phyloP scores from a whole-genome alignment of 2,888 invertebrate species.

The Diplazon laetatorius region DNA sequence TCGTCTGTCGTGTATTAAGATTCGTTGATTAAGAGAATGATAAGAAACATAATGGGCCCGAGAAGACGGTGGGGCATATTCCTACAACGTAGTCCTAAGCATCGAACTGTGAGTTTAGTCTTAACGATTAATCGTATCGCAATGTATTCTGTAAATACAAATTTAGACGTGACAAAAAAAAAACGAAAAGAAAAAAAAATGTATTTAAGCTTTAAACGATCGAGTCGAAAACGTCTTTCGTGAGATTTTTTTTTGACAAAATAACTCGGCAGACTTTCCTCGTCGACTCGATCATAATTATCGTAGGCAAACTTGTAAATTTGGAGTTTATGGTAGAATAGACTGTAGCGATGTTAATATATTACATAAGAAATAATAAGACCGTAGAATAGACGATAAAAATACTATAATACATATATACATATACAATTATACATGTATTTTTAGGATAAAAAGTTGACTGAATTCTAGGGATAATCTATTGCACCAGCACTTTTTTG shows the following conservation, averaged over 20 bases:
- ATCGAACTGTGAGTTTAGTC: conserved; percentile 54
- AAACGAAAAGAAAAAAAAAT: no score
- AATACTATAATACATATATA: no score
- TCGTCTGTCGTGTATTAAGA: conserved; percentile 44
- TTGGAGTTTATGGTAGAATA: conserved; percentile 48
- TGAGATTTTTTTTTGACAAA: neutral
- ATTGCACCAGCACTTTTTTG: conserved; percentile 81
- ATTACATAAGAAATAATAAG: conserved; percentile 44
- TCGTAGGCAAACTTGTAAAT: conserved; percentile 49
- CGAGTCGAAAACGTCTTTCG: conserved; percentile 27
- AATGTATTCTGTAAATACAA: conserved; percentile 47
- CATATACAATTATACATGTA: neutral
- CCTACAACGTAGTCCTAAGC: conserved; percentile 54
- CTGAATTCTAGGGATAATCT: conserved; percentile 81
- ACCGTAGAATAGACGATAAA: conserved; percentile 41
- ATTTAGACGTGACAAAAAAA: neutral
- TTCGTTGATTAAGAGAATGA: conserved; percentile 32
- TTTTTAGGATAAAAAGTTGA: conserved; percentile 73
- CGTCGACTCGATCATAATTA: conserved; percentile 28
- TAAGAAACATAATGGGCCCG: conserved; percentile 52
- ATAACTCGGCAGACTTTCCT: conserved; percentile 1
- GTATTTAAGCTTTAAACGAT: conserved; percentile 21
- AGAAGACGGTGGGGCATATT: conserved; percentile 19
- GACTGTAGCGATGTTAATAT: conserved; percentile 38
- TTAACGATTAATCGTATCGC: conserved; percentile 41